phyloP scores from a whole-genome alignment of 64 coral and sea anemone species.

The Montipora foliosa region DNA sequence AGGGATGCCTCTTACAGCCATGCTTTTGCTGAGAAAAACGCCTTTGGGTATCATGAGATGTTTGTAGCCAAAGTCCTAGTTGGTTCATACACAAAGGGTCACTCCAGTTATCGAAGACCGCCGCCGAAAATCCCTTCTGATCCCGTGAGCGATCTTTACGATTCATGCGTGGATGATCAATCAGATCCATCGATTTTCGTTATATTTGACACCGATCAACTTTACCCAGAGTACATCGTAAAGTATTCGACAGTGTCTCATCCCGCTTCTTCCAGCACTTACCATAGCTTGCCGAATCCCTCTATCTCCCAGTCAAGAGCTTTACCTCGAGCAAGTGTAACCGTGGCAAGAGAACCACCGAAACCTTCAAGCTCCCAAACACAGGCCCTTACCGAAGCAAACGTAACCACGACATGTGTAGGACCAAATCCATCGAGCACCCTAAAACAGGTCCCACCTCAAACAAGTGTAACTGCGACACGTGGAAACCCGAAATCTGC shows the following conservation, averaged over 20 bases:
- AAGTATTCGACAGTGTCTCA: slow-evolving; percentile 23
- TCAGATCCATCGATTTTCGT: slow-evolving; percentile 65
- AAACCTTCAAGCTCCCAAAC: not conserved
- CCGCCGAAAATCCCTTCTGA: slow-evolving; percentile 29
- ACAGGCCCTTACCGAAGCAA: not conserved
- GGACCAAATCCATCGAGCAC: no score
- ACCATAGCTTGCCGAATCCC: not conserved
- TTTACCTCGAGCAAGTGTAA: not conserved
- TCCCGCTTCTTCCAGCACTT: not conserved
- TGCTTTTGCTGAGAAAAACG: slow-evolving; percentile 14
- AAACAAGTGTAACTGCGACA: not conserved
- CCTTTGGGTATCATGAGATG: slow-evolving; percentile 37
- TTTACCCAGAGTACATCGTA: slow-evolving; percentile 60
- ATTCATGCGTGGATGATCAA: slow-evolving; percentile 82
- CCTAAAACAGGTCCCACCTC: no score
- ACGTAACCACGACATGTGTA: no score
- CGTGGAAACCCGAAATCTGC: not conserved
- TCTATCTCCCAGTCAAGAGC: not conserved
- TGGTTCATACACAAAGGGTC: slow-evolving; percentile 74
- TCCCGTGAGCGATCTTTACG: slow-evolving; percentile 48
- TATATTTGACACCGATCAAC: slow-evolving; percentile 71
- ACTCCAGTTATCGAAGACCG: slow-evolving; percentile 60
- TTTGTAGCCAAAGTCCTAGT: slow-evolving; percentile 83
- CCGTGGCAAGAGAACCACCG: not conserved
- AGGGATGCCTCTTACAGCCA: slow-evolving; percentile 67